phyloP scores from a whole-genome alignment of 2,888 invertebrate species.

The Drosophila quasianomalipes region DNA sequence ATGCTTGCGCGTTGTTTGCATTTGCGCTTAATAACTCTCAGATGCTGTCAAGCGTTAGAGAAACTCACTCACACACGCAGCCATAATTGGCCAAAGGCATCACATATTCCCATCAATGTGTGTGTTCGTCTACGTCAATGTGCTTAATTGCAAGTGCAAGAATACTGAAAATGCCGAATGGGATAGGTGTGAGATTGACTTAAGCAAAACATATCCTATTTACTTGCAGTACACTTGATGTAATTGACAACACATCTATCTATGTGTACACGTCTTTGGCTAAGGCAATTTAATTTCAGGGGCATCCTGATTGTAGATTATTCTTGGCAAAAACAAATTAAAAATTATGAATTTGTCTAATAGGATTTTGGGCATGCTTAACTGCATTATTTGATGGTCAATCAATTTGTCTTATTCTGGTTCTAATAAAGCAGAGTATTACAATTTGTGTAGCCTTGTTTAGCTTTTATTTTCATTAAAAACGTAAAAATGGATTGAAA shows the following conservation, averaged over 20 bases:
- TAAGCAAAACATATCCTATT: constrained; percentile 23
- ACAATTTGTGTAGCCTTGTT: background rate
- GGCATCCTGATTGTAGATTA: background rate
- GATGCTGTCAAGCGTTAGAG: constrained; percentile 37
- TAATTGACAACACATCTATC: constrained; percentile 12
- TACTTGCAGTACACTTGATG: constrained; percentile 8
- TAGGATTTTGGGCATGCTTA: background rate
- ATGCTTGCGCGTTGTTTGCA: constrained; percentile 59
- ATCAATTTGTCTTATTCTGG: background rate
- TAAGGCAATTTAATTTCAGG: background rate
- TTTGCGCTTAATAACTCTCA: constrained; percentile 69
- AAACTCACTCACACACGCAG: constrained; percentile 1
- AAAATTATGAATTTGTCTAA: background rate
- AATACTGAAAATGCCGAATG: constrained; percentile 8
- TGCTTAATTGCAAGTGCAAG: constrained; percentile 39
- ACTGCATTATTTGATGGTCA: background rate
- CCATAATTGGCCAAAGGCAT: constrained; percentile 13
- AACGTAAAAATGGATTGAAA: background rate
- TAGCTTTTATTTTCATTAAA: background rate
- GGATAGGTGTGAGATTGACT: constrained; percentile 29
- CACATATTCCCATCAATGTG: constrained; percentile 13
- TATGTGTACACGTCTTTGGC: background rate
- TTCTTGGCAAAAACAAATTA: background rate
- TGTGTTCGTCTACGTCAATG: constrained; percentile 12
- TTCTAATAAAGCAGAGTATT: background rate